Conservation (phyloP, 2,797 vertebrate genomes). For the Eleutherodactylus coqui region DNA sequence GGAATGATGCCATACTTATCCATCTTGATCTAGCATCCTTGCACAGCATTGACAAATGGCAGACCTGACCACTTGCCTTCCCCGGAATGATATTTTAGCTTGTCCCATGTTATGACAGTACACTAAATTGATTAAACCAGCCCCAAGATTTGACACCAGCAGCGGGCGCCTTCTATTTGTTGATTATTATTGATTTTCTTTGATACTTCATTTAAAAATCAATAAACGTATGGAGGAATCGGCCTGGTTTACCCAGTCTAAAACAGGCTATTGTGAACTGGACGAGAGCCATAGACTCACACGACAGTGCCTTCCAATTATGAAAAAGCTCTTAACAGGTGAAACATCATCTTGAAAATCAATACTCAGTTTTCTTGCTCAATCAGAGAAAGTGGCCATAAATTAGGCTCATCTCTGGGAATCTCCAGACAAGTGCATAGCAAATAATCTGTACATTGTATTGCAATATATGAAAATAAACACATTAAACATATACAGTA, state of each 20-base stretch:
- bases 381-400: constrained; percentile 99
- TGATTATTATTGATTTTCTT: constrained; percentile 99
- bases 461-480: constrained; percentile 60
- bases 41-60: constrained; percentile 77
- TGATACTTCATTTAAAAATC: constrained; percentile 99
- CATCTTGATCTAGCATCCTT: constrained; percentile 69
- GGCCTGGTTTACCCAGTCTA: constrained; percentile 91
- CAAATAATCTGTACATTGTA: constrained; percentile 82
- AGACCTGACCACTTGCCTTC: constrained; percentile 77
- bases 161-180: constrained; percentile 90
- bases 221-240: constrained; percentile 92
- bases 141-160: constrained; percentile 82
- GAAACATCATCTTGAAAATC: constrained; percentile 85
- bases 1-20: constrained; percentile 64
- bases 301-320: constrained; percentile 89
- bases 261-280: constrained; percentile 85
- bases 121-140: constrained; percentile 85
- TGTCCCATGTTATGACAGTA: constrained; percentile 82
- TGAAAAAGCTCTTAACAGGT: constrained; percentile 97
- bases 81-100: constrained; percentile 80
- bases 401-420: constrained; percentile 94
- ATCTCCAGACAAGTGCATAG: constrained; percentile 84
- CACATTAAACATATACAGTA: not conserved
- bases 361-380: constrained; percentile 90
- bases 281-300: constrained; percentile 83